These are phyloP conservation scores for Gallinago nigripennis DNA, from an alignment of 2,797 vertebrate genomes.

Conservation along the genomic window DNA sequence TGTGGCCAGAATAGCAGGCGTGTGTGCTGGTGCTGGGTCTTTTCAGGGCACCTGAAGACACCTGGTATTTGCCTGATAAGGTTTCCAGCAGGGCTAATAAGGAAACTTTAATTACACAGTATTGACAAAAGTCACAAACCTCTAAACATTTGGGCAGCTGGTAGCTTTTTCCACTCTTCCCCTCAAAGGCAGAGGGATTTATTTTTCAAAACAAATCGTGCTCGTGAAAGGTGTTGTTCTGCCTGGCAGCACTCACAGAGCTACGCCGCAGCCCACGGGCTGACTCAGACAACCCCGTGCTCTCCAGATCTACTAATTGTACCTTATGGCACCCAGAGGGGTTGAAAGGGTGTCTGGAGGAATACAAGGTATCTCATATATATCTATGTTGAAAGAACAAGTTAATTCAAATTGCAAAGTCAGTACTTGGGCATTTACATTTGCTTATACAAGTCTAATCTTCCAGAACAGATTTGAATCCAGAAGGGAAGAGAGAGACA, in stretches of 20 bases:
- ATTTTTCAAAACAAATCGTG: neutral
- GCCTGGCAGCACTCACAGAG: neutral
- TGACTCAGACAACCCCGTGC: too few species aligned
- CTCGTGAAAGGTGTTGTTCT: neutral
- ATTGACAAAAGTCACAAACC: neutral
- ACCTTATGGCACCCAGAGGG: too few species aligned
- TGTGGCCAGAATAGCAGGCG: neutral
- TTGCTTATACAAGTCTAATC: neutral
- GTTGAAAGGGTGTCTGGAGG: neutral
- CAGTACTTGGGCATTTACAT: too few species aligned
- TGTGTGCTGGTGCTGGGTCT: too few species aligned
- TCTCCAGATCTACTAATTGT: neutral
- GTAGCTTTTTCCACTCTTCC: neutral
- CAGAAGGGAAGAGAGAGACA: too few species aligned
- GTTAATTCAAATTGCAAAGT: neutral
- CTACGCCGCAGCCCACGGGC: fast-evolving
- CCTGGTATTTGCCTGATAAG: neutral
- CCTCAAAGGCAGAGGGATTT: neutral
- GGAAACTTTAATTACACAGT: neutral
- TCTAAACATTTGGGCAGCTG: too few species aligned
- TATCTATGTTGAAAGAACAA: neutral
- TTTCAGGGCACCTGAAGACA: neutral
- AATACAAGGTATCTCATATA: neutral
- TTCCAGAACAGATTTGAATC: neutral
- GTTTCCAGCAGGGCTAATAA: neutral